phyloP scores from a whole-genome alignment of 2,888 invertebrate species.

The Brenthis hecate region DNA sequence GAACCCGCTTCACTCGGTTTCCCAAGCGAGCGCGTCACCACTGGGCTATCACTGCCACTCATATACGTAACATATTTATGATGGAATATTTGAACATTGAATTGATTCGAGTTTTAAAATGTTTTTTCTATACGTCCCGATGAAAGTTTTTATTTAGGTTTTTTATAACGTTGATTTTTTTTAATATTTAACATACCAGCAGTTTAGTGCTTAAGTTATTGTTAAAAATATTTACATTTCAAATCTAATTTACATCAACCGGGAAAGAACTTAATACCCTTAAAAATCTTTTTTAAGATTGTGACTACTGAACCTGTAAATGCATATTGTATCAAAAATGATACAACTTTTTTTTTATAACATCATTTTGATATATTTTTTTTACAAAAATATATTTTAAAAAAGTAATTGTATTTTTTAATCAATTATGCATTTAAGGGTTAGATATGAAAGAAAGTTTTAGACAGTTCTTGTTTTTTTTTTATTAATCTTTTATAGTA shows the following conservation, averaged over 20 bases:
- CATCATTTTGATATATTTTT: background rate
- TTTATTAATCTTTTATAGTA: slow-evolving; percentile 16
- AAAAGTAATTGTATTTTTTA: background rate
- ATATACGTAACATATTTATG: too few species aligned
- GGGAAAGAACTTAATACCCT: background rate
- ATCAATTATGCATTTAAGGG: slow-evolving; percentile 12
- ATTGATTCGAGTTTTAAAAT: background rate
- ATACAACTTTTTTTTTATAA: background rate
- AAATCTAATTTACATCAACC: background rate
- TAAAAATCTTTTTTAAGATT: background rate
- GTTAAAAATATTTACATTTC: slow-evolving; percentile 5
- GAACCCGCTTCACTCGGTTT: too few species aligned
- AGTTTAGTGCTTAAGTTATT: slow-evolving; percentile 11
- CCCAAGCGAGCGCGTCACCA: too few species aligned
- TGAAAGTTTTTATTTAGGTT: slow-evolving; percentile 3
- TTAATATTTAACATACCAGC: slow-evolving; percentile 1
- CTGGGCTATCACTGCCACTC: too few species aligned
- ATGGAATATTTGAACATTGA: too few species aligned
- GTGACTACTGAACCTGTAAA: background rate
- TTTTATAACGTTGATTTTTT: slow-evolving; percentile 10
- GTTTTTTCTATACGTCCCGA: too few species aligned
- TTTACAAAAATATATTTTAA: background rate
- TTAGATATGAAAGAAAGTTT: background rate
- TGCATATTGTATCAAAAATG: slow-evolving; percentile 4
- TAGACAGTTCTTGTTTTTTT: background rate